A percentile compares a stretch with the other conserved stretches of the same genome.
These are phyloP conservation scores for Phoebastria nigripes DNA, from an alignment of 2,797 vertebrate genomes.

Conservation along the genomic window DNA sequence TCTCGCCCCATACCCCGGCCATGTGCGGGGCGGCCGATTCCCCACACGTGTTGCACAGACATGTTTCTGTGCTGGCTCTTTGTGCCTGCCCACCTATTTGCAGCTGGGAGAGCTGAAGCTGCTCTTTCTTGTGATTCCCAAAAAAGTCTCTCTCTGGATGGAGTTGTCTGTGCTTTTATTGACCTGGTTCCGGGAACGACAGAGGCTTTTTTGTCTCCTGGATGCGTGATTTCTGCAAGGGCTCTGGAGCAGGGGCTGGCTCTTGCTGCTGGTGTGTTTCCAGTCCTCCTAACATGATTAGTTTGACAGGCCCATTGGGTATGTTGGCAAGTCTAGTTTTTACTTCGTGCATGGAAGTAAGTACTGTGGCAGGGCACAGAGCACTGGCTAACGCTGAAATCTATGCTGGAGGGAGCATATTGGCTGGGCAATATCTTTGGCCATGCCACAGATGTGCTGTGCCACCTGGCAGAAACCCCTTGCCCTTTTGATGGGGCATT, in stretches of 20 bases:
- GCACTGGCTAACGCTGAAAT: background rate
- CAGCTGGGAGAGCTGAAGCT: constrained; percentile 18
- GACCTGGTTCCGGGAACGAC: constrained; percentile 48
- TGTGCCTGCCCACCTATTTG: constrained; percentile 27
- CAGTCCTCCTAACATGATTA: constrained; percentile 7
- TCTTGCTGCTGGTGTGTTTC: constrained; percentile 36
- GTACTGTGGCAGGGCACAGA: background rate
- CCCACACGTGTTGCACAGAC: constrained; percentile 49
- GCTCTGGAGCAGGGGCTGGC: background rate
- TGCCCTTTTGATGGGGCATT: background rate
- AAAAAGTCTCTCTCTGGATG: background rate
- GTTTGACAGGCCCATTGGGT: constrained; percentile 38
- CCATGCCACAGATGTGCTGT: background rate
- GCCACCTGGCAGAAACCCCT: background rate
- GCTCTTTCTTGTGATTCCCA: background rate
- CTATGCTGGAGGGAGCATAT: background rate
- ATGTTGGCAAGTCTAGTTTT: background rate
- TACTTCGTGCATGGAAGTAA: background rate
- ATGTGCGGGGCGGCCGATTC: background rate
- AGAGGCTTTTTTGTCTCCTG: constrained; percentile 17
- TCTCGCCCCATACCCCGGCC: background rate
- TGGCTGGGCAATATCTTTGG: background rate
- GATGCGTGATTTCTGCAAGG: background rate
- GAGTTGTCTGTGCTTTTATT: constrained; percentile 56
- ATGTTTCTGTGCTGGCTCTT: background rate